phyloP scores from a whole-genome alignment of 2,888 invertebrate genomes.

The Scaptomyza cyrtandrae region DNA sequence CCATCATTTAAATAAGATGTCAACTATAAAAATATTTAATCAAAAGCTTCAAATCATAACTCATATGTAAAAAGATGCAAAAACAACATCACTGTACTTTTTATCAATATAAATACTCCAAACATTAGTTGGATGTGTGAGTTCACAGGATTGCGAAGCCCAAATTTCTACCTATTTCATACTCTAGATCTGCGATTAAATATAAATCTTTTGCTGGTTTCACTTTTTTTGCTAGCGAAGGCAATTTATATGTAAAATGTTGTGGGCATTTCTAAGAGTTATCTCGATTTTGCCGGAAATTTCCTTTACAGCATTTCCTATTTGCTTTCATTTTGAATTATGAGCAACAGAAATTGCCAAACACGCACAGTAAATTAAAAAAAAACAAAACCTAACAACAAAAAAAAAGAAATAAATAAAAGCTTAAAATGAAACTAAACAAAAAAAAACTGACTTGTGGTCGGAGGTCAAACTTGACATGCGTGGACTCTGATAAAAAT shows the following conservation, averaged over 20 bases:
- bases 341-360: constrained; percentile 50
- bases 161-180: constrained; percentile 18
- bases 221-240: constrained; percentile 54
- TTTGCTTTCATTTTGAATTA: constrained; percentile 73
- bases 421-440: constrained; percentile 27
- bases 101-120: constrained; percentile 3
- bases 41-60: constrained; percentile 9
- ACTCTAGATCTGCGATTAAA: constrained; percentile 25
- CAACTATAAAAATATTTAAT: neutral
- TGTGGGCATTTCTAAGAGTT: constrained; percentile 38
- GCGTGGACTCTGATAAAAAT: constrained; percentile 60
- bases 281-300: constrained; percentile 39
- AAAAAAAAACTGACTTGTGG: constrained; percentile 40
- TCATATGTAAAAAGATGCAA: neutral
- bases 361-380: constrained; percentile 65
- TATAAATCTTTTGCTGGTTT: constrained; percentile 58
- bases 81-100: too few relatives aligned
- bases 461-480: constrained; percentile 54
- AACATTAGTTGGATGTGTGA: neutral
- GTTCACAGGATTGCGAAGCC: constrained; percentile 7
- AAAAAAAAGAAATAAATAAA: constrained; percentile 44
- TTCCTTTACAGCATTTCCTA: constrained; percentile 27
- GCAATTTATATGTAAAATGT: constrained; percentile 74
- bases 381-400: neutral
- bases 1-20: neutral